These are phyloP conservation scores for Dolichomitus sp. DNA, from an alignment of 2,888 invertebrate genomes.

Conservation along the genomic window DNA sequence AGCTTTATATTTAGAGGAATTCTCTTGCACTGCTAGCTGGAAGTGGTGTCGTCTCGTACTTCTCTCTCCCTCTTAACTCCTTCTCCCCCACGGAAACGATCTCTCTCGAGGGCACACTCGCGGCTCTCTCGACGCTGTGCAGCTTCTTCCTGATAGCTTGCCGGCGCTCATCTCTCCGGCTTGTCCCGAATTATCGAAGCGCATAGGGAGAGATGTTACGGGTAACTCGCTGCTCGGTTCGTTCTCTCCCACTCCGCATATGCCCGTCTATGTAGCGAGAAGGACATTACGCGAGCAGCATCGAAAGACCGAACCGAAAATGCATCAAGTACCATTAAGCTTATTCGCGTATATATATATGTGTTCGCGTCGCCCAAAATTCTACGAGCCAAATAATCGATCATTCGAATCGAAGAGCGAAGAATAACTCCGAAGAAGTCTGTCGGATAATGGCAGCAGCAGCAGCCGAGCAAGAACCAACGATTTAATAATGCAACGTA, in stretches of 20 bases:
- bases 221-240: neutral
- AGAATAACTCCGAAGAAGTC: conserved; percentile 15
- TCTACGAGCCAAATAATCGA: conserved; percentile 51
- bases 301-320: conserved; percentile 5
- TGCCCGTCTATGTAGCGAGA: neutral
- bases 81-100: neutral
- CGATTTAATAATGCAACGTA: conserved; percentile 53
- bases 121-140: neutral
- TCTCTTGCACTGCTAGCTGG: conserved; percentile 57
- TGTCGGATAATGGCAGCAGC: conserved; percentile 40
- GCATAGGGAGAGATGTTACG: conserved; percentile 20
- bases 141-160: conserved; percentile 33
- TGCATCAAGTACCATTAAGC: neutral
- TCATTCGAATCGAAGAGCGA: conserved; percentile 48
- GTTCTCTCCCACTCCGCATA: neutral
- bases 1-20: conserved; percentile 64
- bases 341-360: neutral
- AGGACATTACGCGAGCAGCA: conserved; percentile 6
- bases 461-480: conserved; percentile 36
- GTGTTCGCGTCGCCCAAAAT: conserved; percentile 35
- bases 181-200: conserved; percentile 34
- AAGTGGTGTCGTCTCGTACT: conserved; percentile 37
- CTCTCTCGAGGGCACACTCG: conserved; percentile 16
- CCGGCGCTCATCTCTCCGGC: neutral
- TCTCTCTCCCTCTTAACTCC: conserved; percentile 8